These are phyloP conservation scores for Diplolepis rosae DNA, from an alignment of 2,888 invertebrate genomes.

Conservation along the genomic window DNA sequence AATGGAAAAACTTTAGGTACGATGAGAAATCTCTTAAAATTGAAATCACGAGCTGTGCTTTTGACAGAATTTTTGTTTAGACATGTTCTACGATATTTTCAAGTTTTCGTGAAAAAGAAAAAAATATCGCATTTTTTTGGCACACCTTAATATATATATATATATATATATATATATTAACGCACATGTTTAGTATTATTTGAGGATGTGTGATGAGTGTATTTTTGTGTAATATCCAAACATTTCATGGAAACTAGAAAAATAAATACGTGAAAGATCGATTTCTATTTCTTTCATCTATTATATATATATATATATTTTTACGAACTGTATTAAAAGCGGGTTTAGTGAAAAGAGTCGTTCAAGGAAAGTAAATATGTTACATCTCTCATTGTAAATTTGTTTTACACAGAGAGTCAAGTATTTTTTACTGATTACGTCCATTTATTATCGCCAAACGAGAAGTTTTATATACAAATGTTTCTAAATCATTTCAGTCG, in stretches of 20 bases:
- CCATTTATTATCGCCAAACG: too few relatives aligned
- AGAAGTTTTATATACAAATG: too few relatives aligned
- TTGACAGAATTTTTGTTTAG: too few relatives aligned
- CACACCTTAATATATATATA: too few relatives aligned
- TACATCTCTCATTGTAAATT: conserved; percentile 6
- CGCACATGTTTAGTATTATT: conserved; percentile 9
- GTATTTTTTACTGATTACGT: conserved; percentile 25
- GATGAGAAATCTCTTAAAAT: too few relatives aligned
- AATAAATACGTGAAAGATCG: background rate
- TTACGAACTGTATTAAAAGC: background rate
- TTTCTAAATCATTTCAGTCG: too few relatives aligned
- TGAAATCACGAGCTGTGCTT: too few relatives aligned
- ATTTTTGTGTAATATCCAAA: conserved; percentile 9
- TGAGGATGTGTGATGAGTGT: conserved; percentile 13
- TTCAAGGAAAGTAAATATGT: conserved; percentile 22
- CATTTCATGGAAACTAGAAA: conserved; percentile 3
- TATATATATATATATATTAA: conserved; percentile 3
- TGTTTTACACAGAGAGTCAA: conserved; percentile 10
- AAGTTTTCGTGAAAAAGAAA: too few relatives aligned
- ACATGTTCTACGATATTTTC: too few relatives aligned
- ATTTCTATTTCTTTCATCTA: background rate
- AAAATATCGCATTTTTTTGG: too few relatives aligned
- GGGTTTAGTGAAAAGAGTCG: background rate
- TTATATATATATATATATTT: too few relatives aligned
- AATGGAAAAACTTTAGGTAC: too few relatives aligned